These are phyloP conservation scores for Strigamia maritima DNA, from an alignment of 2,888 invertebrate genomes.

Conservation along the genomic window DNA sequence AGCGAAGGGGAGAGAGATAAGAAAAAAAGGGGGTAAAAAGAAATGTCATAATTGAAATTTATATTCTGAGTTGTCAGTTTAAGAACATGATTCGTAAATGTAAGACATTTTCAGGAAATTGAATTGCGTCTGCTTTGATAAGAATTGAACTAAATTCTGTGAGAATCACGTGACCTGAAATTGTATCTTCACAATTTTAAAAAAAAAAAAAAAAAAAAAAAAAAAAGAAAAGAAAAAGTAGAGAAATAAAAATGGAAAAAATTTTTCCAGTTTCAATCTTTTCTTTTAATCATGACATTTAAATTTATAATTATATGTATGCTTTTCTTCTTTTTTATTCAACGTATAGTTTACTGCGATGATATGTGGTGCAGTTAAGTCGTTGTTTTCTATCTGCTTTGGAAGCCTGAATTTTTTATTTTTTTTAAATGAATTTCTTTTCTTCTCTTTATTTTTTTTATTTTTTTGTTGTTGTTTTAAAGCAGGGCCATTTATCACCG, in stretches of 20 bases:
- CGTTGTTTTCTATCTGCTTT: slow-evolving; percentile 7
- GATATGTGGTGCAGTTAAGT: slow-evolving; percentile 1
- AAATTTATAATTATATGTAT: neutral
- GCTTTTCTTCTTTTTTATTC: neutral
- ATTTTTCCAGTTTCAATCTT: neutral
- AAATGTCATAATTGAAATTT: slow-evolving; percentile 6
- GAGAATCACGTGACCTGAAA: slow-evolving; percentile 15
- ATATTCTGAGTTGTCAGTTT: neutral
- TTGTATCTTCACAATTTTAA: neutral
- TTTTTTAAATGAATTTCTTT: neutral
- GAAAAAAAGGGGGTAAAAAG: neutral
- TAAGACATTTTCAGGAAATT: slow-evolving; percentile 15
- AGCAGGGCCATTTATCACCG: neutral
- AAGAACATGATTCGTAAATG: slow-evolving; percentile 10
- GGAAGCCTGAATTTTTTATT: neutral
- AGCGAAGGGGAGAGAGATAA: neutral
- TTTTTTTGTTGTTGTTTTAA: neutral
- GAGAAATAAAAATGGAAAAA: neutral
- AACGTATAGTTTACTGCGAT: neutral
- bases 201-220: neutral
- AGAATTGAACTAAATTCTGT: neutral
- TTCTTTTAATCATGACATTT: neutral
- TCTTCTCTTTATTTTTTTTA: neutral
- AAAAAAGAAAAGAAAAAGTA: too few species aligned
- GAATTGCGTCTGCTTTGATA: slow-evolving; percentile 15